Percentiles rank a stretch among this genome's conserved stretches.
Conservation (phyloP, 1,140 invertebrate genomes). For the Pissodes strobi region DNA sequence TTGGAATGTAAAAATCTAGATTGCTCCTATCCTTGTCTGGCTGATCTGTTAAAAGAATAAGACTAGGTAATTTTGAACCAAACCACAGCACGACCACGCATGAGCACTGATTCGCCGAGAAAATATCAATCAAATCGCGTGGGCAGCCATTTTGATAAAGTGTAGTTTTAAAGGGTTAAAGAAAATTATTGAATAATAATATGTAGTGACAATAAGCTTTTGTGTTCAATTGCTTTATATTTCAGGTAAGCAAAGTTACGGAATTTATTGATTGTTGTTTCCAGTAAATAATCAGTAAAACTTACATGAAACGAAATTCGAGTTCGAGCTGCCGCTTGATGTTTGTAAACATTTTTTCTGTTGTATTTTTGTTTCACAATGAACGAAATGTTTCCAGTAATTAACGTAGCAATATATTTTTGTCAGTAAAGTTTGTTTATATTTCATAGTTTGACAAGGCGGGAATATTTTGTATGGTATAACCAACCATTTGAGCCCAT, state of each 20-base stretch:
- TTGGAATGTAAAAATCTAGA: too few species aligned
- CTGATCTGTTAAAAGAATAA: too few species aligned
- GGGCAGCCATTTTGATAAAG: constrained; percentile 53
- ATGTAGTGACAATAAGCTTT: constrained; percentile 3
- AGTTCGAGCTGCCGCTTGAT: constrained; percentile 29
- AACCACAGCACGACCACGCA: not conserved
- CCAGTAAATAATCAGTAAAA: not conserved
- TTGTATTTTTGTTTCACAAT: not conserved
- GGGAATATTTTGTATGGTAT: too few species aligned
- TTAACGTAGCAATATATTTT: too few species aligned
- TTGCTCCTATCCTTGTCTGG: too few species aligned
- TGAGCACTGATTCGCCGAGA: not conserved
- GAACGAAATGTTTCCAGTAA: too few species aligned
- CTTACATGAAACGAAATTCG: not conserved
- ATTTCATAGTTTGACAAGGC: too few species aligned
- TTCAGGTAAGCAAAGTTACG: constrained; percentile 2
- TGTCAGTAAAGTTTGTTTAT: too few species aligned
- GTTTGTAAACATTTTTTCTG: constrained; percentile 40
- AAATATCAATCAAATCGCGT: constrained; percentile 42
- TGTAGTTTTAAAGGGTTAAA: constrained; percentile 39
- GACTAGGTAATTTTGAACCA: not conserved
- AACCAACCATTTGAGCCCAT: too few species aligned
- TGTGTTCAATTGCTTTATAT: not conserved
- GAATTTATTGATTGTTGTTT: not conserved
- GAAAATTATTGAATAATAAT: not conserved